Evolutionary conservation across 1,140 invertebrate genomes (phyloP), one percentile per base, ranked within the genome.

Genomic region (Druon quercuslanigerum): DNA sequence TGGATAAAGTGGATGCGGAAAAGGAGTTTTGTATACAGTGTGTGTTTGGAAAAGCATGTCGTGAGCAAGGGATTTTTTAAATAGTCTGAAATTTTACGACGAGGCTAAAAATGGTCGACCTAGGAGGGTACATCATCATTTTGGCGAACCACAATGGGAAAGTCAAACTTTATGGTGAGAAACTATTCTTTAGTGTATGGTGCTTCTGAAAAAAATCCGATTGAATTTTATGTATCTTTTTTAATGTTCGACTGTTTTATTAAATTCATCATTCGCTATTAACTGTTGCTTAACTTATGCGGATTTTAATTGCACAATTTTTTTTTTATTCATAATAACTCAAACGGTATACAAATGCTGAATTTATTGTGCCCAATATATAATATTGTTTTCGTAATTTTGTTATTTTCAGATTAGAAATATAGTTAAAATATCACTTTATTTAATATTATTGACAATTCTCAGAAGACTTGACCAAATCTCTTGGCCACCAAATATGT

Each of bases 91-190:
- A 66, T 66, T 66, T 40, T 40, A 40, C 2, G 46, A 66, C 20
- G 4, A 33, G 40, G 40, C 19, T 51, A 71, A 92, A 90, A 87
- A 95, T 96, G 93, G 97, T 98, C 86, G 97, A 99, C 93, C 93
- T 99, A 88, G 96, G 97, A 84, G 97, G 97, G 85, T 99, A 99
- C 92, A 97, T 98, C 88, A 98, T 99, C 89, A 97, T 98, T 89
- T 93, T 99, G 86, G 97, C 97, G 78, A 96, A 98, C 92, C 97
- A 96, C 84, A 96, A 96, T 88, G 97, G 98, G 90, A 96, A 97
- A 92, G 97, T 98, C 88, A 98, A 98, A 93, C 93, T 99, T 66
- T 98, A 98, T 89, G 97, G 98, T 98, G 91, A 94, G 96, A 87
- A 52, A n/a, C 13, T 54, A 46, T 17, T 80, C 4, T 72, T 73